Percentiles rank a stretch among this genome's conserved stretches.
Conservation (phyloP, 2,113 vertebrate genomes). For the Piaya cayana region DNA sequence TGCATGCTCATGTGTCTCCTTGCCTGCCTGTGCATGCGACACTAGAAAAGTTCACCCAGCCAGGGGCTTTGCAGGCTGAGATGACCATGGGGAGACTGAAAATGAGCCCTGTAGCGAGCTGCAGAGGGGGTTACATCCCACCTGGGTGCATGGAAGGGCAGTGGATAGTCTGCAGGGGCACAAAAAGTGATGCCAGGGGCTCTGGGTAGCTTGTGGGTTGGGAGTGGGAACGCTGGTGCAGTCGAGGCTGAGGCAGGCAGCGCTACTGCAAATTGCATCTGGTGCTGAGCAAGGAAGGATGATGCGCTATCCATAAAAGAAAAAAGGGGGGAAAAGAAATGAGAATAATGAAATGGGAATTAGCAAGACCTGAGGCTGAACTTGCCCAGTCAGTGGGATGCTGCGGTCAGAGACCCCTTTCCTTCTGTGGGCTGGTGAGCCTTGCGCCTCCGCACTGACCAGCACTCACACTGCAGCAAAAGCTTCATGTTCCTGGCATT, state of each 20-base stretch:
- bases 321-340: neutral
- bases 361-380: neutral
- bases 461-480: neutral
- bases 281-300: neutral
- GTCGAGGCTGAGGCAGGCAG: neutral
- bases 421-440: neutral
- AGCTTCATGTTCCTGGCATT: neutral
- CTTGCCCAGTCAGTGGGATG: neutral
- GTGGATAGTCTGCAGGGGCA: neutral
- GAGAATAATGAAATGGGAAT: neutral
- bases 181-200: neutral
- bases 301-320: neutral
- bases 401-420: neutral
- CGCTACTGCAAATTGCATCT: neutral
- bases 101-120: neutral
- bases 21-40: neutral
- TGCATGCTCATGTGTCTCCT: accelerated
- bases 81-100: neutral
- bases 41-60: neutral
- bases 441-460: neutral
- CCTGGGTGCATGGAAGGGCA: neutral
- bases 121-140: neutral
- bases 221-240: too few relatives aligned
- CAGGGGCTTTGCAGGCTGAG: neutral
- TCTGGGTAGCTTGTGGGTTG: neutral